Conservation (phyloP, 1,140 invertebrate genomes). For the Cydia pomonella region DNA sequence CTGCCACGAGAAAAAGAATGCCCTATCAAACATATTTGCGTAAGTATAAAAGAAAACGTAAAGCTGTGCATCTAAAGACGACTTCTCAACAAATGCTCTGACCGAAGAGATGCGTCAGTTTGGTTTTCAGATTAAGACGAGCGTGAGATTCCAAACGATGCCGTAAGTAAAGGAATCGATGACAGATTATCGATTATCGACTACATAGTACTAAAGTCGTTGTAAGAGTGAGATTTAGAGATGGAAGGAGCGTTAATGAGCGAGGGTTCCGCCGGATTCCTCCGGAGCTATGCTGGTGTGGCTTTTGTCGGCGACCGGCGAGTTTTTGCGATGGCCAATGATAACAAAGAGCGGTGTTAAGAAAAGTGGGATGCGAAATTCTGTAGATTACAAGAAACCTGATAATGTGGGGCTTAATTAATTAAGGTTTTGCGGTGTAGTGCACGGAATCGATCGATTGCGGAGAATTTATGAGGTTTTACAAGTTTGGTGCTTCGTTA, state of each 20-base stretch:
- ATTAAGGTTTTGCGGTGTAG: conserved; percentile 53
- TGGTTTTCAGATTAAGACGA: neutral
- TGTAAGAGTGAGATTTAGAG: conserved; percentile 35
- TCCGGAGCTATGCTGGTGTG: conserved; percentile 64
- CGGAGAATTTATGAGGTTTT: neutral
- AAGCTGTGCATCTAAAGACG: neutral
- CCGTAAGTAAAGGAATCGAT: conserved; percentile 7
- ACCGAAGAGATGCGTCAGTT: neutral
- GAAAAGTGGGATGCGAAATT: conserved; percentile 67
- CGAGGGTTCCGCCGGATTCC: conserved; percentile 69
- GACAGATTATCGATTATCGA: conserved; percentile 33
- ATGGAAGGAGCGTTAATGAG: conserved; percentile 70
- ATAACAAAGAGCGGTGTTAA: conserved; percentile 76
- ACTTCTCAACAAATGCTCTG: neutral
- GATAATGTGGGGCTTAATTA: conserved; percentile 70
- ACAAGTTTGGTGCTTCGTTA: neutral
- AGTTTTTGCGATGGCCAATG: conserved; percentile 76
- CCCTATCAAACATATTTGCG: neutral
- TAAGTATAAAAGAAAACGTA: neutral
- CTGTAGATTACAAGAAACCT: conserved; percentile 66
- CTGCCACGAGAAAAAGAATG: neutral
- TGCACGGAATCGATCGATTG: neutral
- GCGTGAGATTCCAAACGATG: neutral
- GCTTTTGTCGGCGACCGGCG: conserved; percentile 74
- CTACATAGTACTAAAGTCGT: conserved; percentile 39